Evolutionary conservation across 2,113 vertebrate species (phyloP), one percentile per base, ranked within the genome.

Genomic region (Oncorhynchus kisutch): DNA sequence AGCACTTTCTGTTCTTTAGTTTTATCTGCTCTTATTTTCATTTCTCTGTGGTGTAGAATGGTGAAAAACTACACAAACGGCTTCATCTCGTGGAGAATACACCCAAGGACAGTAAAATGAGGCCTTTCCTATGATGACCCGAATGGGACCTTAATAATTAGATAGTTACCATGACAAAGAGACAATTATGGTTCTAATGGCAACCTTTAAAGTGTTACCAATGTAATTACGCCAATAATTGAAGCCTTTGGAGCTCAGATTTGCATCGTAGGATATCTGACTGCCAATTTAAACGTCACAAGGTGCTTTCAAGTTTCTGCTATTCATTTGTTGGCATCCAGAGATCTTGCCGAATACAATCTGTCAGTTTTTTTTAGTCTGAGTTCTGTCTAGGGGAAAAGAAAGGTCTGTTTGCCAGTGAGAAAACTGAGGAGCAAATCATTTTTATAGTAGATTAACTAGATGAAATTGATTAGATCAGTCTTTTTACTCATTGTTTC

Each of bases 151-250:
- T 45, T 78, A 74, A 54, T 80, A 81, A 80, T 81, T 82, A 12
- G 24, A 60, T 84, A 57, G 86, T 74, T 71, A n/a, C 64, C 16
- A 31, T 8, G 73, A 83, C 81, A 85, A 45, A 45, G 78, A 79
- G 80, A 68, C 71, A 83, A 73, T 88, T 86, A 78, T 31, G 16
- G 49, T 65, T 71, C 45, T 72, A 78, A 86, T 84, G 65, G 74
- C 59, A 74, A 68, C 79, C 57, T 81, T 77, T 75, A 74, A 29
- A 64, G 76, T 76, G 71, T 59, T 73, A 70, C 59, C 51, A 48
- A 60, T 60, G 18, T 76, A 84, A 88, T 86, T 79, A 78, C 48
- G 71, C 22, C 79, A 34, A 78, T 86, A 73, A 78, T 73, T 57
- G 75, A 65, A 81, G 54, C 67, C 51, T 54, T 45, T 20, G 34